Evolutionary conservation across 2,113 vertebrate genomes (phyloP).

Genomic region (Camarhynchus parvulus): DNA sequence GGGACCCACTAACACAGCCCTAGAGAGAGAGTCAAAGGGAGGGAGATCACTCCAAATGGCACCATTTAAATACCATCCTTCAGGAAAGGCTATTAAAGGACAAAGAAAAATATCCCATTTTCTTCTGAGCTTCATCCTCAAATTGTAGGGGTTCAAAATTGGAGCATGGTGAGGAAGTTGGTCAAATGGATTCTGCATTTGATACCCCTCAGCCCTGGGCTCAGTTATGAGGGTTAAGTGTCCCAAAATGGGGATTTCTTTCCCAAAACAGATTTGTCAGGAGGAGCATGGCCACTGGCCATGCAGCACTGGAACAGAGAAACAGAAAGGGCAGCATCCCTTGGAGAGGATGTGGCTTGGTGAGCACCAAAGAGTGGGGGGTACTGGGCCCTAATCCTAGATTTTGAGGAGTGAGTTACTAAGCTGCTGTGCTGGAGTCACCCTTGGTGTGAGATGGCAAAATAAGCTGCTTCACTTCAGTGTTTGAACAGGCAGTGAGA

Average conservation of each 20-base stretch:
- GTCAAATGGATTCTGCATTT: background rate
- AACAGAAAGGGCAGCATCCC: background rate
- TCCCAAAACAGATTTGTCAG: background rate
- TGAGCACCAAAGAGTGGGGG: background rate
- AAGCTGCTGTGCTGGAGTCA: slow-evolving; percentile 18
- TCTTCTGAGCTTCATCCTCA: background rate
- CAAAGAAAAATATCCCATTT: background rate
- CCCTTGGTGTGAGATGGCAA: background rate
- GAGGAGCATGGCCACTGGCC: background rate
- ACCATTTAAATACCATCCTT: background rate
- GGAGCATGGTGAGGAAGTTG: fast-evolving
- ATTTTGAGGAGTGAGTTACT: slow-evolving; percentile 26
- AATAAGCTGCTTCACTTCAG: background rate
- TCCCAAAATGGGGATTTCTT: background rate
- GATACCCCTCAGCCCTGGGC: background rate
- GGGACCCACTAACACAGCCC: background rate
- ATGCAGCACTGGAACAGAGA: background rate
- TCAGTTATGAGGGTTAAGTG: background rate
- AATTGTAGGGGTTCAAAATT: background rate
- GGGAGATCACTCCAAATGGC: background rate
- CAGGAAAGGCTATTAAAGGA: background rate
- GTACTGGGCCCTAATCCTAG: background rate
- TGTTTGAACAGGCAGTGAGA: background rate
- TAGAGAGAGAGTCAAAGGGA: background rate
- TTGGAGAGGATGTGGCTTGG: background rate